phyloP scores from a whole-genome alignment of 2,113 vertebrate genomes.

The Athene cunicularia region DNA sequence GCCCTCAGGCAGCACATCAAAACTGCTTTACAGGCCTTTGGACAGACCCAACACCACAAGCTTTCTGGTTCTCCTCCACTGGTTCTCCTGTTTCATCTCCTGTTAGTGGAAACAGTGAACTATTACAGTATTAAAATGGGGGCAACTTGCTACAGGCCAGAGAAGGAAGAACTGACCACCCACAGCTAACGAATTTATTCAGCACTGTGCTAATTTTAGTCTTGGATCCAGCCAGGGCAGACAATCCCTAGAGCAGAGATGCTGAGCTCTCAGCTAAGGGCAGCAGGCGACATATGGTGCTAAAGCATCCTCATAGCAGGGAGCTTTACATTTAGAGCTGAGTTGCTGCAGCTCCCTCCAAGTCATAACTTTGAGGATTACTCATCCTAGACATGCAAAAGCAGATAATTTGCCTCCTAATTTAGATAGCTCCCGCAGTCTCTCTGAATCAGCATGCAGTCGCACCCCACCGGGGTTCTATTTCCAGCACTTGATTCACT shows the following conservation, averaged over 20 bases:
- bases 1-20: background rate
- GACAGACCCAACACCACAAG: background rate
- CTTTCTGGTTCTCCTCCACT: background rate
- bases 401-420: background rate
- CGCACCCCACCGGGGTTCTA: background rate
- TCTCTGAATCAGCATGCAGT: constrained; percentile 15
- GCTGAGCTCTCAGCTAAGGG: background rate
- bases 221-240: background rate
- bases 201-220: background rate
- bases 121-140: background rate
- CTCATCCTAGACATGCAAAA: constrained; percentile 30
- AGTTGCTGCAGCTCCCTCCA: constrained; percentile 18
- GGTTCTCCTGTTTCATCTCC: background rate
- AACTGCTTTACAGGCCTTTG: background rate
- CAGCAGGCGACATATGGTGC: constrained; percentile 24
- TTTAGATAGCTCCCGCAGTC: constrained; percentile 11
- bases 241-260: background rate
- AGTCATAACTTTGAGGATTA: constrained; percentile 51
- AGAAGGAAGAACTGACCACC: background rate
- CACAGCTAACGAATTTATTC: background rate
- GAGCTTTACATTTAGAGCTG: constrained; percentile 19
- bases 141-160: background rate
- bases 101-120: background rate
- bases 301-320: constrained; percentile 7
- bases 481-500: constrained; percentile 11